These are phyloP conservation scores for Drosophila multiciliata DNA, from an alignment of 2,888 invertebrate species.

Conservation along the genomic window DNA sequence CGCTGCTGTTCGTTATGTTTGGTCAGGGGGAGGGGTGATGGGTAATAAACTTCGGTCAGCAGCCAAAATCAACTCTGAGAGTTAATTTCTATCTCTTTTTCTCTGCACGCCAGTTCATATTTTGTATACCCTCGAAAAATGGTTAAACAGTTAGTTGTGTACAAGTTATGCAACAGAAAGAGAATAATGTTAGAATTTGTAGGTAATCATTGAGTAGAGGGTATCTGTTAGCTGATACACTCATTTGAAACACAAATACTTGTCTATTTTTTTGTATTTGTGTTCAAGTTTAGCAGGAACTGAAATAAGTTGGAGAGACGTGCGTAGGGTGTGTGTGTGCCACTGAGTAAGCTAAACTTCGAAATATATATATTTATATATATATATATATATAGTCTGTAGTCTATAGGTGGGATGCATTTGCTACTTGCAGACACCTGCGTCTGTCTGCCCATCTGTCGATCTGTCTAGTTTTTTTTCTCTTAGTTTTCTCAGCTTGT, in stretches of 20 bases:
- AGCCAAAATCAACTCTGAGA: slow-evolving; percentile 45
- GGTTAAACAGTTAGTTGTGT: background rate
- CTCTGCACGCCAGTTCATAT: slow-evolving; percentile 14
- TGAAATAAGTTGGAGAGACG: slow-evolving; percentile 74
- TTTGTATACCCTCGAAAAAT: slow-evolving; percentile 1
- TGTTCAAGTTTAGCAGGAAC: slow-evolving; percentile 64
- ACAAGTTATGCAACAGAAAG: background rate
- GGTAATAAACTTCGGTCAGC: slow-evolving; percentile 71
- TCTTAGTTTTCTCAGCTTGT: slow-evolving; percentile 26
- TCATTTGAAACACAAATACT: background rate
- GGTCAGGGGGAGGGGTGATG: background rate
- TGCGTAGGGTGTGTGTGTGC: slow-evolving; percentile 77
- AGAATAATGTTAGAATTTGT: background rate
- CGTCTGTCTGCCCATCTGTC: slow-evolving; percentile 37
- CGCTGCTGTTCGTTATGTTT: background rate
- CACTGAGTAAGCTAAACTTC: slow-evolving; percentile 13
- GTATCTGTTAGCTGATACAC: background rate
- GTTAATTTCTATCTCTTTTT: slow-evolving; percentile 3
- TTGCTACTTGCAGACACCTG: slow-evolving; percentile 41
- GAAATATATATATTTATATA: background rate
- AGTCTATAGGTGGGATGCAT: slow-evolving; percentile 8
- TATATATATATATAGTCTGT: background rate
- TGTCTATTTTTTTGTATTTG: slow-evolving; percentile 20
- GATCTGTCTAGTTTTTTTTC: background rate
- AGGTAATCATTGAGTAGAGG: background rate